phyloP scores from a whole-genome alignment of 2,797 vertebrate genomes.

The Oreochromis mossambicus region DNA sequence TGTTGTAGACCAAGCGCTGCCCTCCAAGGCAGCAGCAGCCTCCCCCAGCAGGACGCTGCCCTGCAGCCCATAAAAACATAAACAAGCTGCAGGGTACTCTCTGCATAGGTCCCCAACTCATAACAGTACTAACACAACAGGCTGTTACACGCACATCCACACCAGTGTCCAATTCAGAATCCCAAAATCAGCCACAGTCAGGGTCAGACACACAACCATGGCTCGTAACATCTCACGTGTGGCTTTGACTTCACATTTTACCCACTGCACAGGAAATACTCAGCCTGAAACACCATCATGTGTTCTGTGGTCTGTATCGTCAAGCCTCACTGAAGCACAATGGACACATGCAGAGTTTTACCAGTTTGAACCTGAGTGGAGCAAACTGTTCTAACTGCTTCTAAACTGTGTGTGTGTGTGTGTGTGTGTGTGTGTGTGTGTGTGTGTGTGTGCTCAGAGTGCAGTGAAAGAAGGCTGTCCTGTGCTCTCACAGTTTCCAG shows the following conservation, averaged over 20 bases:
- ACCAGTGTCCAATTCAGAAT: neutral
- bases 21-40: neutral
- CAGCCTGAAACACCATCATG: neutral
- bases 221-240: accelerated
- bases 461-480: constrained; percentile 38
- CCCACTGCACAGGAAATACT: neutral
- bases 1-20: neutral
- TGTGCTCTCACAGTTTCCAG: constrained; percentile 70
- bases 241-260: neutral
- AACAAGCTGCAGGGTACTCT: neutral
- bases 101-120: neutral
- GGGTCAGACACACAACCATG: neutral
- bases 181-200: neutral
- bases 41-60: neutral
- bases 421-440: neutral
- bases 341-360: neutral
- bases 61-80: neutral
- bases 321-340: neutral
- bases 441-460: neutral
- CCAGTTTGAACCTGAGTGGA: neutral
- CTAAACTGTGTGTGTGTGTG: accelerated
- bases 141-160: neutral
- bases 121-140: neutral
- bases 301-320: accelerated
- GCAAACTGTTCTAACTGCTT: neutral